Base-by-base conservation (phyloP, 2,113 vertebrate species). In the Puma concolor region DNA sequence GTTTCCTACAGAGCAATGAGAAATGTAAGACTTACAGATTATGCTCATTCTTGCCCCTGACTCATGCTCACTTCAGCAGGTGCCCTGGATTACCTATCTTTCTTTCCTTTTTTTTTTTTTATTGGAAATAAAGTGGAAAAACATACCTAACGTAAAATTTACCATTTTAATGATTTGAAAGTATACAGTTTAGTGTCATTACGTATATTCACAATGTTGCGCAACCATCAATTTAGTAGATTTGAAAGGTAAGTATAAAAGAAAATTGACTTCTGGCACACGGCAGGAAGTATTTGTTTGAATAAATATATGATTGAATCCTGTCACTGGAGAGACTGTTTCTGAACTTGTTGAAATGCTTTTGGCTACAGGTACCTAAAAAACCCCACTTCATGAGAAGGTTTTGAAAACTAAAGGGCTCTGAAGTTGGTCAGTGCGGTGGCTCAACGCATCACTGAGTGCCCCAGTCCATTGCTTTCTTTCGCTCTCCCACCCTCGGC, bases 101-200 rank as follows among this genome's bases (percentile, higher is more conserved):
- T 29, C 31, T 19, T 79, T 44, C 23, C 36, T 7, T 63, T 29
- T 12, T 52, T 27, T 50, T 13, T 31, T 77, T 54, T 41, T 41
- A 93, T 81, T 50, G 48, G 57, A 60, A 60, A 60, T 19, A 60
- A 60, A 60, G 57, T 52, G 48, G 57, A 48, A 60, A 95, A 77
- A 90, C 44, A 69, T 4, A 44, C 6, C 25, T 14, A 50, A 95
- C 74, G 64, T 66, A 29, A 82, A 86, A 66, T 77, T 64, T 52
- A 64, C 66, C 66, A 77, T 71, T 86, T 86, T 86, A 81, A 76
- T 4, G 11, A 86, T 50, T 67, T 94, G 77, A 48, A 95, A 94
- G 94, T 71, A 4, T 66, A 31, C 23, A 33, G 11, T 60, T 91
- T 79, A 36, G 23, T 50, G 44, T 95, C 72, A 52, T 82, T 89